Evolutionary conservation across 1,140 invertebrate species (phyloP).

Genomic region (Eufriesea mexicana): DNA sequence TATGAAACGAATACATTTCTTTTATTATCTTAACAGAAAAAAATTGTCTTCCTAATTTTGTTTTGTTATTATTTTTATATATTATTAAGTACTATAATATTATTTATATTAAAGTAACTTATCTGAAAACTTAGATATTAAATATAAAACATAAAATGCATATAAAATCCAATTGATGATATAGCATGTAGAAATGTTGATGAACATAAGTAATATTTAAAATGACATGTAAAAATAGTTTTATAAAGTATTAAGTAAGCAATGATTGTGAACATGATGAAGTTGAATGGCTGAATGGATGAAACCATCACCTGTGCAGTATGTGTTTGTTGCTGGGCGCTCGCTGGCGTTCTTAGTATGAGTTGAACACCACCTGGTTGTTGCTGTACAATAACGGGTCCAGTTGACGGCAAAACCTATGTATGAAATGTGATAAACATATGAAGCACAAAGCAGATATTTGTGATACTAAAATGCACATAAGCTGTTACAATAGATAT

Average conservation of each 20-base stretch:
- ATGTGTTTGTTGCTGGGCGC: slow-evolving; percentile 81
- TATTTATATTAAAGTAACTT: slow-evolving; percentile 16
- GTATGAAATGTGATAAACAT: slow-evolving; percentile 65
- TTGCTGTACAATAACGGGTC: slow-evolving; percentile 81
- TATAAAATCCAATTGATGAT: slow-evolving; percentile 9
- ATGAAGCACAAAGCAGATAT: slow-evolving; percentile 62
- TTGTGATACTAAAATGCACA: slow-evolving; percentile 44
- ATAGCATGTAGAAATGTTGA: slow-evolving; percentile 14
- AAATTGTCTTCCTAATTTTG: not conserved
- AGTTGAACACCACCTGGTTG: slow-evolving; percentile 81
- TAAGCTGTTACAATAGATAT: slow-evolving; percentile 57
- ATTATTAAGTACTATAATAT: not conserved
- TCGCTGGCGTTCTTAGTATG: slow-evolving; percentile 80
- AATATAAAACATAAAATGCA: slow-evolving; percentile 6
- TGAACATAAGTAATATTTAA: slow-evolving; percentile 24
- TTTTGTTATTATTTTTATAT: slow-evolving; percentile 9
- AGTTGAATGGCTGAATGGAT: slow-evolving; percentile 72
- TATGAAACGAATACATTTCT: not conserved
- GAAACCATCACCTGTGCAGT: slow-evolving; percentile 82
- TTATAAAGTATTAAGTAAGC: slow-evolving; percentile 57
- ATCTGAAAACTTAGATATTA: slow-evolving; percentile 14
- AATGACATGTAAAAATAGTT: slow-evolving; percentile 25
- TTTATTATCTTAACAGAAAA: not conserved
- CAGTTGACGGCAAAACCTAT: slow-evolving; percentile 81
- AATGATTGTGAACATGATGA: slow-evolving; percentile 54